Percentiles rank a stretch among this genome's conserved stretches.
phyloP scores from a whole-genome alignment of 2,113 vertebrate genomes.

The Hydropotes inermis region DNA sequence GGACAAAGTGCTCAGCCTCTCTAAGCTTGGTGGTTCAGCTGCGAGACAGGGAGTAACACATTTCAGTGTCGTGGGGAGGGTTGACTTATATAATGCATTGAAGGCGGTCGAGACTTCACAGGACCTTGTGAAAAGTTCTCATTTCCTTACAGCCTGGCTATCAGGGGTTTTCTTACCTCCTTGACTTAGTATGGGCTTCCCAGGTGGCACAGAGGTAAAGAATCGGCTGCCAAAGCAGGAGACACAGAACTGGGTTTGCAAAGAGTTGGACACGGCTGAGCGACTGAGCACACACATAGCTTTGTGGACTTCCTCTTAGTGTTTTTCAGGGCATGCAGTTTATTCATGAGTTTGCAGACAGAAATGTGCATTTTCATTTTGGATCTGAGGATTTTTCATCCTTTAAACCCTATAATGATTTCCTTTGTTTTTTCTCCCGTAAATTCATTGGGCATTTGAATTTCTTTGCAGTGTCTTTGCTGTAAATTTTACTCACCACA shows the following conservation, averaged over 20 bases:
- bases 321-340: background rate
- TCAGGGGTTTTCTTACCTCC: background rate
- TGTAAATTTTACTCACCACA: background rate
- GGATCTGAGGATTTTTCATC: background rate
- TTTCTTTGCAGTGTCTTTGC: background rate
- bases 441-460: background rate
- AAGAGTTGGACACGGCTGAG: background rate
- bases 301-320: background rate
- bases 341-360: background rate
- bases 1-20: background rate
- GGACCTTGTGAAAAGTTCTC: background rate
- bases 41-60: background rate
- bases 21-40: background rate
- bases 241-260: background rate
- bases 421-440: background rate
- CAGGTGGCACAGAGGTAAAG: background rate
- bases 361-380: slow-evolving; percentile 11
- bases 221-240: background rate
- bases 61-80: background rate
- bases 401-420: background rate
- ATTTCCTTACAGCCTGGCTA: background rate
- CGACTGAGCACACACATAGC: background rate
- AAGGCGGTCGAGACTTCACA: background rate
- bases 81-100: background rate
- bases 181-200: background rate